Evolutionary conservation across 1,140 invertebrate genomes (phyloP).

Genomic region (Penaeus chinensis): DNA sequence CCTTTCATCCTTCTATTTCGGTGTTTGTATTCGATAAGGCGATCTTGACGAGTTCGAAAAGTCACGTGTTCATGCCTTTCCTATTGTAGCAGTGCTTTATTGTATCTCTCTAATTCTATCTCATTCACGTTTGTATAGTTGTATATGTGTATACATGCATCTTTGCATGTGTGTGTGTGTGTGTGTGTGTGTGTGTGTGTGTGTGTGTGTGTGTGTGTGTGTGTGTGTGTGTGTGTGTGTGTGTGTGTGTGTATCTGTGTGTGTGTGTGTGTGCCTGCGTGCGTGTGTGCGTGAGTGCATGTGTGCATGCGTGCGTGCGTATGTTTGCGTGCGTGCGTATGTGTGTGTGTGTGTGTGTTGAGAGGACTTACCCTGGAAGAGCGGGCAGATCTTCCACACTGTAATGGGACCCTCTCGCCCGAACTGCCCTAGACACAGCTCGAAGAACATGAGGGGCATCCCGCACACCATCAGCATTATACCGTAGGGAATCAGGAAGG

Average conservation of each 20-base stretch:
- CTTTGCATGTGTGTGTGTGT: background rate
- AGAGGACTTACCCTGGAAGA: constrained; percentile 77
- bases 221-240: background rate
- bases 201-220: too few species aligned
- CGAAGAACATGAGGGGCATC: constrained; percentile 80
- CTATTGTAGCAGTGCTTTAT: too few species aligned
- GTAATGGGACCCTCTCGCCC: constrained; percentile 81
- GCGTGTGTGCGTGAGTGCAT: background rate
- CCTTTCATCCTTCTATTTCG: too few species aligned
- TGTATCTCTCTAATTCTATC: background rate
- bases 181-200: too few species aligned
- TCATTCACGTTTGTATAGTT: background rate
- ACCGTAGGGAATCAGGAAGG: constrained; percentile 79
- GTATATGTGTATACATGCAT: constrained; percentile 2
- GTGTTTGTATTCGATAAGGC: too few species aligned
- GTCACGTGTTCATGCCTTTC: too few species aligned
- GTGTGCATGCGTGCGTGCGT: background rate
- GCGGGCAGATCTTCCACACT: constrained; percentile 82
- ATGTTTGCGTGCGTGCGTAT: too few species aligned
- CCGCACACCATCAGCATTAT: constrained; percentile 75
- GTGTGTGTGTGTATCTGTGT: too few species aligned
- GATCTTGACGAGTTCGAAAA: too few species aligned
- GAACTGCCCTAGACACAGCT: constrained; percentile 82
- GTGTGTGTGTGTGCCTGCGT: background rate
- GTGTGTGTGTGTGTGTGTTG: too few species aligned